Conservation (phyloP, 2,888 invertebrate genomes). For the Saturnia pavonia region DNA sequence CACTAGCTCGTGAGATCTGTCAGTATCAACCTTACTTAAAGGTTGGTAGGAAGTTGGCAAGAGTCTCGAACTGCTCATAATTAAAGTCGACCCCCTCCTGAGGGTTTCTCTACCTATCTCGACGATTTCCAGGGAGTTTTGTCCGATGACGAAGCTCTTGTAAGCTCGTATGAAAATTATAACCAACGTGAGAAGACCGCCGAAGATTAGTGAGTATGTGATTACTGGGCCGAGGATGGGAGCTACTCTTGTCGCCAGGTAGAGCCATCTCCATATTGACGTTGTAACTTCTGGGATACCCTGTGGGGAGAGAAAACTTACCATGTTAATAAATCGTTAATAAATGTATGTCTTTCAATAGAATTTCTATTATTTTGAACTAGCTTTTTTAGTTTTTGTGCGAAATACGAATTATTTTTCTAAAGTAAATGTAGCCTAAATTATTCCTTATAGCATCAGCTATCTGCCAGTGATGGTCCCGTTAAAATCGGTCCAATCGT, state of each 20-base stretch:
- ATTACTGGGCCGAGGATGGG: slow-evolving; percentile 86
- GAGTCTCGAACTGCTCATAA: slow-evolving; percentile 83
- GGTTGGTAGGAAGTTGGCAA: slow-evolving; percentile 75
- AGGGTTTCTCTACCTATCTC: slow-evolving; percentile 89
- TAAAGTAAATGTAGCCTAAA: too few species aligned
- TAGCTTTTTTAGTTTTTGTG: too few species aligned
- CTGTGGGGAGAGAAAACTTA: slow-evolving; percentile 56
- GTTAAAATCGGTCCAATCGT: too few species aligned
- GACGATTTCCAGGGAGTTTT: slow-evolving; percentile 87
- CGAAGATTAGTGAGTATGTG: slow-evolving; percentile 87
- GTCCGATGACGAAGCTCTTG: slow-evolving; percentile 86
- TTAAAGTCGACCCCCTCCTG: slow-evolving; percentile 83
- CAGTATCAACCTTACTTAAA: slow-evolving; percentile 35
- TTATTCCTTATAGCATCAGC: too few species aligned
- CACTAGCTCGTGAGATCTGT: slow-evolving; percentile 50
- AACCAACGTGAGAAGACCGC: slow-evolving; percentile 85
- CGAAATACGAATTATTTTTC: too few species aligned
- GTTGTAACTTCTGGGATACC: slow-evolving; percentile 90
- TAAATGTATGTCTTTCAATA: too few species aligned
- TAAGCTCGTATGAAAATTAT: slow-evolving; percentile 88
- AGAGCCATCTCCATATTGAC: slow-evolving; percentile 91
- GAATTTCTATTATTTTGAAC: too few species aligned
- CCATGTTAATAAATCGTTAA: too few species aligned
- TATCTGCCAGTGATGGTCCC: too few species aligned
- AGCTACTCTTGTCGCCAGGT: slow-evolving; percentile 89